Evolutionary conservation across 1,140 invertebrate genomes (phyloP), one percentile per base, ranked within the genome.

Genomic region (Battus philenor): DNA sequence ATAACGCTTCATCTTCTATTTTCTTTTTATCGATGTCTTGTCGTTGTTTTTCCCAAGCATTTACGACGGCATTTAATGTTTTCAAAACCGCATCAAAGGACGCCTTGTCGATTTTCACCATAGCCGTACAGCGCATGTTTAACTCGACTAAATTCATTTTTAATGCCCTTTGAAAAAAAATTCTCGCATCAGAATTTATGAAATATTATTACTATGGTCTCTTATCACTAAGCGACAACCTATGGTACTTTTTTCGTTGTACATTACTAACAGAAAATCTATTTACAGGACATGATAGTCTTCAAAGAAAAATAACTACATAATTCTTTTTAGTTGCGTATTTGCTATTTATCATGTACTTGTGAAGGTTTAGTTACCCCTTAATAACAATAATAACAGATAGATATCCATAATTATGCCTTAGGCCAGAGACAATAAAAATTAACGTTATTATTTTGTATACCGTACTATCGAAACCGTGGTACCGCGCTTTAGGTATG

Each of bases 1-100:
- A 98, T 5, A 98, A 72, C 59, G 90, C 93, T 33, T 95, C 92
- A 43, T 95, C 91, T 58, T 95, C 93, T 20, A 88, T 87, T 50
- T 93, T 90, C 52, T 90, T 89, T 52, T 87, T 86, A 52, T 91
- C 89, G 12, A 89, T 89, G 30, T 91, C 88, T 39, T 91, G 88
- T 62, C 95, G 90, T 50, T 95, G 91, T 29, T 90, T 87, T 62
- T 91, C 90, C 95, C 95, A 98, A 0, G 90, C 81, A 8, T 87
- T 66, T 0, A 94, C 90, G 18, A 94, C 72, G 34, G 88, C 74
- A 11, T 87, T 82, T 1, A 94, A 59, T 1, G 93, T 81, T 0
- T 78, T 63, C 38, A 90, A 81, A 13, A 93, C 81, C 1, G 87
- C 65, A 0, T 71, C 47, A 68, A 90, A 88, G 0, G 85, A 46